Percentiles rank a stretch among this genome's conserved stretches.
Conservation (phyloP, 2,888 invertebrate species). For the Platypus cylindrus region DNA sequence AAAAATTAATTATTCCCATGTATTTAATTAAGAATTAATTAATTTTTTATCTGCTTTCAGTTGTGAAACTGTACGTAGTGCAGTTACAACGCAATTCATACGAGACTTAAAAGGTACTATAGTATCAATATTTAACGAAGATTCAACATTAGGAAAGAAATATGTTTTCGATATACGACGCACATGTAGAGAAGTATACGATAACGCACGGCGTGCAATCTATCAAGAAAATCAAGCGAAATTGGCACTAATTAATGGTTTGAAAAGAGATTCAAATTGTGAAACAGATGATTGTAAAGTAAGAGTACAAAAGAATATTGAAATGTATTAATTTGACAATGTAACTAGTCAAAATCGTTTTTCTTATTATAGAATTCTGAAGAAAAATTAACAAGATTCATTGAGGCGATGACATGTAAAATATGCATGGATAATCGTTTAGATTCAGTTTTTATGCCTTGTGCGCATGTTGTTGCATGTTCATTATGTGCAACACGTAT, state of each 20-base stretch:
- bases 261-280: constrained; percentile 16
- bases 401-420: constrained; percentile 67
- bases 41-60: constrained; percentile 32
- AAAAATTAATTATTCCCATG: no score
- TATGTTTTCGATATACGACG: constrained; percentile 84
- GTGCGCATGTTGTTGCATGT: constrained; percentile 80
- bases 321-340: neutral
- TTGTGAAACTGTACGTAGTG: constrained; percentile 79
- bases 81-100: constrained; percentile 80
- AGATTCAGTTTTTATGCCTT: constrained; percentile 75
- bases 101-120: constrained; percentile 83
- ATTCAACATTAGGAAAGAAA: constrained; percentile 72
- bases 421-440: constrained; percentile 79
- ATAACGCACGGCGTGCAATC: constrained; percentile 67
- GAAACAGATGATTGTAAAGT: constrained; percentile 30
- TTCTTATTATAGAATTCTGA: constrained; percentile 38
- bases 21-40: no score
- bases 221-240: constrained; percentile 33
- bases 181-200: constrained; percentile 81
- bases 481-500: constrained; percentile 61
- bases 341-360: constrained; percentile 3
- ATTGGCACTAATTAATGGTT: constrained; percentile 28
- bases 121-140: constrained; percentile 82
- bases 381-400: constrained; percentile 40
- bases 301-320: constrained; percentile 17